Evolutionary conservation across 2,888 invertebrate species (phyloP), one percentile per base, ranked within the genome.

Genomic region (Atrina japonica): DNA sequence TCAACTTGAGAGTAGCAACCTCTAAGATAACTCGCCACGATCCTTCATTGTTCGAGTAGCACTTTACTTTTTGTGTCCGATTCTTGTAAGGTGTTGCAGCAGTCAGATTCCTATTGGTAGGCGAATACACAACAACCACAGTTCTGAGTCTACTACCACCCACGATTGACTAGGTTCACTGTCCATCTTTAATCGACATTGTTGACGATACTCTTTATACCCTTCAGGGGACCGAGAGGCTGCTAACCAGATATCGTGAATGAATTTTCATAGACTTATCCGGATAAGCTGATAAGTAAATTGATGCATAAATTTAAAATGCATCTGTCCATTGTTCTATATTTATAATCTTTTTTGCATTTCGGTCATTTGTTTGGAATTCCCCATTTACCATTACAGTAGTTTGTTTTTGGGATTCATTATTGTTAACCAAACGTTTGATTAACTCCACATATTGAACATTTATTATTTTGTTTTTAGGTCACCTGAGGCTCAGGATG

Each of bases 311-410:
- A 18, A 47, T 47, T 5, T 9, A 9, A 16, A 47, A 47, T 9
- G 47, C 47, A 47, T 47, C 18, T 9, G 47, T 47, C 47, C 47
- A 47, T 18, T 47, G 47, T 47, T 47, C 7, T 9, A 47, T 47
- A 47, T 47, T 47, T 6, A 3, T 47, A 18, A 47, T 21, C 16
- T 47, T 47, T 47, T 16, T 47, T 9, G 47, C 3, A 47, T 5
- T 16, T 47, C 16, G 5, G 5, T 47, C 47, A 5, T 3, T 21
- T 3, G 21, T 47, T 47, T 47, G 18, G 6, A 47, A n/a, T 21
- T 47, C 47, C 47, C 47, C 47, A 21, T 47, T 47, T 47, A 47
- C 47, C 47, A 47, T 47, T 6, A 47, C 47, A 18, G 16, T 18
- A 9, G 47, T 47, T 9, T 47, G 47, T 47, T 47, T 47, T 16